Evolutionary conservation across 2,888 invertebrate genomes (phyloP).

Genomic region (Ophion ventricosus): DNA sequence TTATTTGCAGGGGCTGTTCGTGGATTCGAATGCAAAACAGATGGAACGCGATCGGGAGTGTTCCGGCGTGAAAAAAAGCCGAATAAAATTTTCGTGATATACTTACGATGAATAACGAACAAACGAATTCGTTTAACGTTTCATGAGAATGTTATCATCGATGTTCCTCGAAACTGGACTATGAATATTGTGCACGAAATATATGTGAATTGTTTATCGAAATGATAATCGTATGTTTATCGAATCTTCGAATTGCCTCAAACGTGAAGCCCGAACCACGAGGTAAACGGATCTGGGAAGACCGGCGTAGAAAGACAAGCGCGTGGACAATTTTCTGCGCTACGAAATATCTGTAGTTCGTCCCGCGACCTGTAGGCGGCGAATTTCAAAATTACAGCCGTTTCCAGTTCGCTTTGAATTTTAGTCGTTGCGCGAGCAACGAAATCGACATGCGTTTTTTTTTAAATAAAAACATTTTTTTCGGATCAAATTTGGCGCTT

Average conservation of each 20-base stretch:
- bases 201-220: not conserved
- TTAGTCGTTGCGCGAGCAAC: not conserved
- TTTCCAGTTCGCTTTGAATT: not conserved
- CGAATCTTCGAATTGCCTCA: conserved; percentile 19
- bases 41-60: not conserved
- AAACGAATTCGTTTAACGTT: not conserved
- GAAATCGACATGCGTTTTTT: not conserved
- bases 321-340: not conserved
- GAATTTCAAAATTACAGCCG: not conserved
- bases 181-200: conserved; percentile 4
- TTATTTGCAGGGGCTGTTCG: not conserved
- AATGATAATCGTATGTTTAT: conserved; percentile 14
- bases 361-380: too few species aligned
- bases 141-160: not conserved
- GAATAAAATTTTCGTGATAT: not conserved
- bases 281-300: not conserved
- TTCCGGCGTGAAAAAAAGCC: not conserved
- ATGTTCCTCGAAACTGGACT: not conserved
- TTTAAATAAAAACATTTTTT: too few species aligned
- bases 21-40: conserved; percentile 5
- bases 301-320: not conserved
- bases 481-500: too few species aligned
- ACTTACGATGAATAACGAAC: not conserved
- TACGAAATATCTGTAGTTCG: too few species aligned
- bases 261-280: not conserved